Conservation (phyloP, 1,140 invertebrate species). For the Drosophila biarmipes region DNA sequence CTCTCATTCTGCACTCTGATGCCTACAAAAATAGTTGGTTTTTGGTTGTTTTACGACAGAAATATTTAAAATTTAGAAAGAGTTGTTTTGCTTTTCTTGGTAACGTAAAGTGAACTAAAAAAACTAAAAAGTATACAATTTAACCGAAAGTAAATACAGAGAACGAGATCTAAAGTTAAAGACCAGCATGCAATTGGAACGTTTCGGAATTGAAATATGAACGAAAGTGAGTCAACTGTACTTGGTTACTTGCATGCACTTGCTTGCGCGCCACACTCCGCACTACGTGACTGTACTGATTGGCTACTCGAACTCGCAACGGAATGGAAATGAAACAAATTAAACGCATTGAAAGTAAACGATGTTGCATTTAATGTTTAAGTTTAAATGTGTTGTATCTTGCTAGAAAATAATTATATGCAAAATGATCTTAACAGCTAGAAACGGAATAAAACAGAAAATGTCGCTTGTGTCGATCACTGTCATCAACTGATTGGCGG, state of each 20-base stretch:
- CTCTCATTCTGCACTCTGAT: conserved; percentile 84
- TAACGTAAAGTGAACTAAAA: conserved; percentile 19
- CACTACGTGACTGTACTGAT: conserved; percentile 61
- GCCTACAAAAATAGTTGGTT: conserved; percentile 83
- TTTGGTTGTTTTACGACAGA: conserved; percentile 61
- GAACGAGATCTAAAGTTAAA: conserved; percentile 22
- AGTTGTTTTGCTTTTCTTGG: conserved; percentile 19
- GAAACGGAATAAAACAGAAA: conserved; percentile 43
- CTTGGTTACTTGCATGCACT: conserved; percentile 52
- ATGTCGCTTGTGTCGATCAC: conserved; percentile 31
- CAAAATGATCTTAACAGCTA: conserved; percentile 66
- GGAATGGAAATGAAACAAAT: conserved; percentile 64
- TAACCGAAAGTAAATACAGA: conserved; percentile 26
- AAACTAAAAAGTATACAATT: conserved; percentile 10
- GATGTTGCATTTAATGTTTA: conserved; percentile 71
- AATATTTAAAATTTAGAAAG: conserved; percentile 41
- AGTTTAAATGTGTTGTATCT: conserved; percentile 44
- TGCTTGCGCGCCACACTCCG: conserved; percentile 42
- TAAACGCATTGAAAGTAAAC: conserved; percentile 58
- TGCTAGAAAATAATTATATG: conserved; percentile 55
- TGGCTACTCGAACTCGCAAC: conserved; percentile 53
- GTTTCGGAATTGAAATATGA: conserved; percentile 17
- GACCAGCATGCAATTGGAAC: conserved; percentile 32
- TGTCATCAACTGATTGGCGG: conserved; percentile 21
- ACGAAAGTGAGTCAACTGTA: conserved; percentile 47